These are phyloP conservation scores for Rhabdomys pumilio DNA, from an alignment of 2,797 vertebrate species.

Conservation along the genomic window DNA sequence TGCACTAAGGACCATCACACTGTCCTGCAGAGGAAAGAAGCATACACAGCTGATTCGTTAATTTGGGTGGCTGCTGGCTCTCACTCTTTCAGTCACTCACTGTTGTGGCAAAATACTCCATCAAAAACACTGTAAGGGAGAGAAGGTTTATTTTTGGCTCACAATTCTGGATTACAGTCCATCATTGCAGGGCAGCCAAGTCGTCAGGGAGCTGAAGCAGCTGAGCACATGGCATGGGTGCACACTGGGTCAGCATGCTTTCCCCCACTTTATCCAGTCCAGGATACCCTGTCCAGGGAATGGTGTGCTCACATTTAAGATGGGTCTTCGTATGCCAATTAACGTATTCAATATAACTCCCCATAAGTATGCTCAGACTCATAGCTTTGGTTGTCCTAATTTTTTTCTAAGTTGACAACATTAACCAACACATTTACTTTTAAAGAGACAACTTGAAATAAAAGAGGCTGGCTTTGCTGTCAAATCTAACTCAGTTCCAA, in stretches of 20 bases:
- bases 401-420: background rate
- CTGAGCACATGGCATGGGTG: no score
- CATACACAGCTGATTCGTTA: background rate
- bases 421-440: background rate
- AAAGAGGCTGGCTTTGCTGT: constrained; percentile 6
- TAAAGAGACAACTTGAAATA: background rate
- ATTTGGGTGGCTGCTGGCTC: background rate
- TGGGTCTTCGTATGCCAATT: background rate
- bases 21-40: constrained; percentile 91
- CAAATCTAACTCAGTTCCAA: background rate
- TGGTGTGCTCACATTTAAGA: background rate
- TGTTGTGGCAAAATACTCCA: background rate
- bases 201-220: background rate
- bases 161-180: background rate
- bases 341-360: background rate
- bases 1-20: constrained; percentile 98
- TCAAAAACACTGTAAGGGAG: background rate
- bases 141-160: background rate
- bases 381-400: background rate
- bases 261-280: background rate
- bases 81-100: background rate
- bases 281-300: background rate
- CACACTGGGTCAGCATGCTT: no score
- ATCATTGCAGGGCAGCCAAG: background rate
- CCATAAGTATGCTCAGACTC: background rate